A percentile compares a stretch with the other conserved stretches of the same genome.
phyloP scores from a whole-genome alignment of 2,797 vertebrate genomes.

The Salarias fasciatus region DNA sequence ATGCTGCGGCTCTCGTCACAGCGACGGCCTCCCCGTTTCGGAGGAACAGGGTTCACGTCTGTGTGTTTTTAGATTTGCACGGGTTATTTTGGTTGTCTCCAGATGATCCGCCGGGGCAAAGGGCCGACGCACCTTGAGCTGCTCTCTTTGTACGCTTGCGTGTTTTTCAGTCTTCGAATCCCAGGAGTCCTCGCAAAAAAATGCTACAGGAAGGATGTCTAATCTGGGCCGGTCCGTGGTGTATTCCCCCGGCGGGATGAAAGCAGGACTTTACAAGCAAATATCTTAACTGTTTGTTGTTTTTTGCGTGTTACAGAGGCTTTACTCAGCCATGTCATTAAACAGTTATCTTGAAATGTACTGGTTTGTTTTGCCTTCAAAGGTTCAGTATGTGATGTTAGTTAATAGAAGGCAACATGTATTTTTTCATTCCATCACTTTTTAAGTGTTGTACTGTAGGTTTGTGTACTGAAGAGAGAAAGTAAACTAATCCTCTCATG shows the following conservation, averaged over 20 bases:
- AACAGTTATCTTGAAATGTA: neutral
- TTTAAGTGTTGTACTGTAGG: too few relatives aligned
- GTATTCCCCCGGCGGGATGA: conserved; percentile 60
- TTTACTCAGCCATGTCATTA: conserved; percentile 10
- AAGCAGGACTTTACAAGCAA: conserved; percentile 42
- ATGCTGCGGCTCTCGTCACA: conserved; percentile 65
- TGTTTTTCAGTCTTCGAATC: conserved; percentile 62
- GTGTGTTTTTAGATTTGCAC: conserved; percentile 62
- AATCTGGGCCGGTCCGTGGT: conserved; percentile 57
- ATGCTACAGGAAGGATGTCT: conserved; percentile 73
- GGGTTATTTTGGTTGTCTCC: conserved; percentile 56
- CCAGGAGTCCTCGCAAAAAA: conserved; percentile 60
- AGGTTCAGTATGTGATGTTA: too few relatives aligned
- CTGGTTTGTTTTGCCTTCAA: neutral
- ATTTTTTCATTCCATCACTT: too few relatives aligned
- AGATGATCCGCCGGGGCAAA: conserved; percentile 33
- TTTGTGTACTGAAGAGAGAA: too few relatives aligned
- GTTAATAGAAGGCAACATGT: too few relatives aligned
- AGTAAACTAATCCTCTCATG: too few relatives aligned
- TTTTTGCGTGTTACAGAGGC: conserved; percentile 26
- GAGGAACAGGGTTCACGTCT: conserved; percentile 44
- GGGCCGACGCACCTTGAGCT: conserved; percentile 47
- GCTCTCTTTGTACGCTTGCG: conserved; percentile 46
- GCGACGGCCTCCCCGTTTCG: conserved; percentile 32
- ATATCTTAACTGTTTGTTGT: conserved; percentile 51